These are phyloP conservation scores for Lindbergichthys nudifrons DNA, from an alignment of 2,797 vertebrate species.

Conservation along the genomic window DNA sequence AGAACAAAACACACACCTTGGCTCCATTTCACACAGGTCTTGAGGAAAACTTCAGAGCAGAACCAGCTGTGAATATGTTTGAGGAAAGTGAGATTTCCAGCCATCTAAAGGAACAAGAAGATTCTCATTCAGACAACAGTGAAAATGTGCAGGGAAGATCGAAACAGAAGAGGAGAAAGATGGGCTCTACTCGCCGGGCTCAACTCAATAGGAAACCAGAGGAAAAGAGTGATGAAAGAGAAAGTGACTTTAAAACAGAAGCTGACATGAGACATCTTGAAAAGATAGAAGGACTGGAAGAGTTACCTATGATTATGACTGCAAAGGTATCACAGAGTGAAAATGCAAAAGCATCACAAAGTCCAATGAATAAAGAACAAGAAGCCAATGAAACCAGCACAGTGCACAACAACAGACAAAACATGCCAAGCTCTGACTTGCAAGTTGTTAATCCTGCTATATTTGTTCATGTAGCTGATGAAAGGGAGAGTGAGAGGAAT, in stretches of 20 bases:
- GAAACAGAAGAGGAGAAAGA: conserved; percentile 68
- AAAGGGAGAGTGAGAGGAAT: not conserved
- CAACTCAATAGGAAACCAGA: conserved; percentile 34
- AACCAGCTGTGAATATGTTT: conserved; percentile 5
- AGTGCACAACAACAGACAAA: not conserved
- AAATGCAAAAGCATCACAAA: conserved; percentile 15
- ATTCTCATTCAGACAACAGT: conserved; percentile 1
- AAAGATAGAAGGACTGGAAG: conserved; percentile 11
- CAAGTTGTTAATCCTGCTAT: conserved; percentile 11
- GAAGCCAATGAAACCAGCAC: conserved; percentile 9
- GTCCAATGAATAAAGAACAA: not conserved
- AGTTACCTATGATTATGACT: conserved; percentile 11
- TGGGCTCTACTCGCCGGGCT: conserved; percentile 72
- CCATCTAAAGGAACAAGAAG: conserved; percentile 15
- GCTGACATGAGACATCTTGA: conserved; percentile 7
- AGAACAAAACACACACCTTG: not conserved
- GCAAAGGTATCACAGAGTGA: conserved; percentile 18
- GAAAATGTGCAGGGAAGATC: conserved; percentile 31
- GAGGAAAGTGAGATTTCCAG: conserved; percentile 18
- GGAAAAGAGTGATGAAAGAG: conserved; percentile 7
- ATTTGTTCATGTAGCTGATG: not conserved
- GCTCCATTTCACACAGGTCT: not conserved
- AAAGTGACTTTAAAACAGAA: conserved; percentile 4
- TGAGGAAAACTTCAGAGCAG: conserved; percentile 12
- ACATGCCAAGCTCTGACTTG: conserved; percentile 3